phyloP scores from a whole-genome alignment of 2,797 vertebrate genomes.

The Pteronotus mesoamericanus region DNA sequence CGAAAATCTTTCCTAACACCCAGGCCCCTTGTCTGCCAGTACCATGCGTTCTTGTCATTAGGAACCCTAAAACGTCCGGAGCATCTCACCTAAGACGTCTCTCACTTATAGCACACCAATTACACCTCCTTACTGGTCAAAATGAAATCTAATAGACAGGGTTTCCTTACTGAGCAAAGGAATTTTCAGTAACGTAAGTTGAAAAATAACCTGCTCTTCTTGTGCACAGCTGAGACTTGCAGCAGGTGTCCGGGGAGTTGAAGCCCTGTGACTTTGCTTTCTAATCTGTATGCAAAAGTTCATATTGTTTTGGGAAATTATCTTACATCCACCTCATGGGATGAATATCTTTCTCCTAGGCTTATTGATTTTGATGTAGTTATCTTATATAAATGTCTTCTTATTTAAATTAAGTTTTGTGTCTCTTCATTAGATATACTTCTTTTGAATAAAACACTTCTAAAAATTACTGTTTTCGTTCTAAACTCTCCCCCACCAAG shows the following conservation, averaged over 20 bases:
- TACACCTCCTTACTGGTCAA: background rate
- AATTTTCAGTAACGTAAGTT: background rate
- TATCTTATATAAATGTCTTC: background rate
- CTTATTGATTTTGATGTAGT: background rate
- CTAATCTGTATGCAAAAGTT: background rate
- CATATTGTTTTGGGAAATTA: background rate
- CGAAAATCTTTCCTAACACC: background rate
- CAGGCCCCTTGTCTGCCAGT: background rate
- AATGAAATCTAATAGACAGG: background rate
- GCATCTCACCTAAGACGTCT: background rate
- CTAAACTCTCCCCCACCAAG: background rate
- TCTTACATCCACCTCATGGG: background rate
- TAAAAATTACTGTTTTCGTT: conserved; percentile 1
- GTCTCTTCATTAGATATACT: background rate
- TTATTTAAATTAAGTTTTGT: conserved; percentile 22
- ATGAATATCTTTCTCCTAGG: background rate
- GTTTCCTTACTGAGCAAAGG: background rate
- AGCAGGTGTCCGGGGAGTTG: background rate
- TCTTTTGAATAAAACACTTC: conserved; percentile 48
- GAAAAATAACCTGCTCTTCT: background rate
- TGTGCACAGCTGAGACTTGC: background rate
- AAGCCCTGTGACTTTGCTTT: background rate
- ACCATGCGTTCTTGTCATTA: background rate
- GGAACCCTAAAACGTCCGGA: background rate
- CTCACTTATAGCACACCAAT: background rate